Evolutionary conservation across 1,140 invertebrate species (phyloP).

Genomic region (Neodiprion virginianus): DNA sequence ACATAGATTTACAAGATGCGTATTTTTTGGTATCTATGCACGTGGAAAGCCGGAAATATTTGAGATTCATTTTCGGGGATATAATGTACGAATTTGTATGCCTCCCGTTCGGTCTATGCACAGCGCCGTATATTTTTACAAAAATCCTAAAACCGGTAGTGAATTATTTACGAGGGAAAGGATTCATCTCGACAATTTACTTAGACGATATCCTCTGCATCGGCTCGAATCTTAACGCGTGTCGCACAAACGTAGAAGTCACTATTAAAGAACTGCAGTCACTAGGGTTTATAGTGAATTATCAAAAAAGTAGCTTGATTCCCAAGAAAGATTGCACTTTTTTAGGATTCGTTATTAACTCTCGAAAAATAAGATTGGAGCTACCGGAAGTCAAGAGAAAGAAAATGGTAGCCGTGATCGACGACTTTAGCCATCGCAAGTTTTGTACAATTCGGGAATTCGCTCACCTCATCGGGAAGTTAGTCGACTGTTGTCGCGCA

Average conservation of each 20-base stretch:
- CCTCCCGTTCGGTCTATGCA: conserved; percentile 35
- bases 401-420: conserved; percentile 19
- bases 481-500: conserved; percentile 33
- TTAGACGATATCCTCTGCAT: conserved; percentile 22
- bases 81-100: conserved; percentile 33
- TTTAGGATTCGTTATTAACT: conserved; percentile 35
- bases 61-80: conserved; percentile 25
- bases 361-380: conserved; percentile 26
- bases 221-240: conserved; percentile 18
- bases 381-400: conserved; percentile 26
- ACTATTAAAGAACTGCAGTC: conserved; percentile 20
- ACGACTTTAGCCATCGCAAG: conserved; percentile 14
- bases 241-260: conserved; percentile 31
- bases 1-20: conserved; percentile 23
- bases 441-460: conserved; percentile 34
- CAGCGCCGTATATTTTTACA: conserved; percentile 34
- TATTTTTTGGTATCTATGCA: conserved; percentile 21
- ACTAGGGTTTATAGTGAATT: conserved; percentile 36
- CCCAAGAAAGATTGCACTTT: conserved; percentile 30
- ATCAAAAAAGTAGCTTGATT: conserved; percentile 29
- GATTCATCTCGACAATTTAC: conserved; percentile 20
- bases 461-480: conserved; percentile 31
- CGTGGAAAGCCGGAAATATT: not conserved
- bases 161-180: conserved; percentile 17
- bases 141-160: conserved; percentile 39